These are phyloP conservation scores for Entomobrya proxima DNA, from an alignment of 2,888 invertebrate genomes.

Conservation along the genomic window DNA sequence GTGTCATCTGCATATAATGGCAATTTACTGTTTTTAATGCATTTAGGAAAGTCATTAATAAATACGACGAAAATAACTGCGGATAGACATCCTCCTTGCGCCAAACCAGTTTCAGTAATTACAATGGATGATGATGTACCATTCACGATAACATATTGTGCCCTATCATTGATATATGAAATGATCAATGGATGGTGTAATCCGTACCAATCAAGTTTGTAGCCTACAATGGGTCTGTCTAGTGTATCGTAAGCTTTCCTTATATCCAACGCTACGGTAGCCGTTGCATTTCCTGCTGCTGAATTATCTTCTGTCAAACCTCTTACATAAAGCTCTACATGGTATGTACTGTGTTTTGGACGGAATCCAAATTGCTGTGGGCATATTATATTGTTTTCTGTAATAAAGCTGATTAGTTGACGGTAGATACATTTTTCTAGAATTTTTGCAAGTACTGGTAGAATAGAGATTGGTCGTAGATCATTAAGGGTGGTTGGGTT, in stretches of 20 bases:
- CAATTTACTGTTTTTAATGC: not conserved
- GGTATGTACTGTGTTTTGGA: not conserved
- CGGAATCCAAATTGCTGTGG: constrained; percentile 40
- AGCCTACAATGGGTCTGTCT: not conserved
- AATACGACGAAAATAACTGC: not conserved
- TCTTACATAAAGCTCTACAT: constrained; percentile 22
- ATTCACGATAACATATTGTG: not conserved
- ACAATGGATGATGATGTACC: not conserved
- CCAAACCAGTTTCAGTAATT: not conserved
- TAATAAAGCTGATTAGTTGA: not conserved
- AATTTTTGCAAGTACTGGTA: constrained; percentile 36
- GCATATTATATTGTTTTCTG: not conserved
- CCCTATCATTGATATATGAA: not conserved
- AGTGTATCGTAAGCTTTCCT: not conserved
- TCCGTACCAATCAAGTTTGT: not conserved
- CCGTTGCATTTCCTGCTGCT: not conserved
- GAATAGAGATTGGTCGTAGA: constrained; percentile 43
- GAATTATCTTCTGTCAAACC: not conserved
- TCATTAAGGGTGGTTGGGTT: not conserved
- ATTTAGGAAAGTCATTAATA: not conserved
- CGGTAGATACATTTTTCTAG: constrained; percentile 34
- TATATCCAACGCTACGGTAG: not conserved
- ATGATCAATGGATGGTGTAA: not conserved
- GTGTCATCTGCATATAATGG: not conserved
- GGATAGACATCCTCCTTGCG: not conserved